These are phyloP conservation scores for Ennomos fuscantarius DNA, from an alignment of 2,888 invertebrate genomes.

Conservation along the genomic window DNA sequence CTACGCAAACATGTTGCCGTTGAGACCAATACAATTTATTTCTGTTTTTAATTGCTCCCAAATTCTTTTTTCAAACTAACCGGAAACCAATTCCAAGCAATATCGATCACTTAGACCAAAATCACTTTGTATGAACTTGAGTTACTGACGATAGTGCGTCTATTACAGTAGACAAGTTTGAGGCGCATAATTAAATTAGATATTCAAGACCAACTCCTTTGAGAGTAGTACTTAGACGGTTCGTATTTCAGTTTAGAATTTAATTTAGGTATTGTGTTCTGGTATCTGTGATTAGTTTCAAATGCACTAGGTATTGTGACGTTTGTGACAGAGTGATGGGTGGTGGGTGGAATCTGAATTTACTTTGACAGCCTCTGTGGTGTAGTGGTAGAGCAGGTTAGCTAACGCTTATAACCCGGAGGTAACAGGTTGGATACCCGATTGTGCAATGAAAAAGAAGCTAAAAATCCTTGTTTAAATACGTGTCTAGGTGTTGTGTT, in stretches of 20 bases:
- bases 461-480: no score
- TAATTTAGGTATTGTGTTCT: conserved; percentile 37
- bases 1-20: no score
- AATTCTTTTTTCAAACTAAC: no score
- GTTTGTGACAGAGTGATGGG: conserved; percentile 1
- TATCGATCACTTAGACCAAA: not conserved
- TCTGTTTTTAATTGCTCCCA: no score
- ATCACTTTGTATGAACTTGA: not conserved
- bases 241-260: conserved; percentile 34
- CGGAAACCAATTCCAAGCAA: not conserved
- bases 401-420: no score
- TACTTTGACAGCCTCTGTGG: no score
- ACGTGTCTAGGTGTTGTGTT: no score
- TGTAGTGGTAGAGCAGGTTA: no score
- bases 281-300: conserved; percentile 24
- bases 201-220: conserved; percentile 54
- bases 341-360: not conserved
- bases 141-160: conserved; percentile 6
- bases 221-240: conserved; percentile 36
- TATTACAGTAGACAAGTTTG: conserved; percentile 50
- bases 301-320: conserved; percentile 13
- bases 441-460: no score
- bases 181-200: conserved; percentile 70
- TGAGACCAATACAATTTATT: no score
- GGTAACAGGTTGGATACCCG: no score